Evolutionary conservation across 2,888 invertebrate genomes (phyloP).

Genomic region (Autographa gamma): DNA sequence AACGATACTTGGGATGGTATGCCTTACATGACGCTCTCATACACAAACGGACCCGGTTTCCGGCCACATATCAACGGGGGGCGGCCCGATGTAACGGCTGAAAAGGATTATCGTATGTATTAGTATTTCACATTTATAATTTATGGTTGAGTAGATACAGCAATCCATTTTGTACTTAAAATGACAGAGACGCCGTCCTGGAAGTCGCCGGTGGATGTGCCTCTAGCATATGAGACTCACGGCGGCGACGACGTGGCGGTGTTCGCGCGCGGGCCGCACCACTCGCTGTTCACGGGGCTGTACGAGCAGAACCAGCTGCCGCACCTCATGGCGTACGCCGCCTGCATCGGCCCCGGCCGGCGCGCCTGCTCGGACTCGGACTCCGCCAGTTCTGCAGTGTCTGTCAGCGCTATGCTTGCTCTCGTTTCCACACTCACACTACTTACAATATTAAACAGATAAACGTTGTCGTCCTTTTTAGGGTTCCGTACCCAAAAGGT

Average conservation of each 20-base stretch:
- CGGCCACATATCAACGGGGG: constrained; percentile 28
- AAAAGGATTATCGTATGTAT: constrained; percentile 34
- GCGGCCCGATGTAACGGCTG: constrained; percentile 42
- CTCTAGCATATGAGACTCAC: constrained; percentile 90
- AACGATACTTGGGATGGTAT: constrained; percentile 16
- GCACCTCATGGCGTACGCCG: constrained; percentile 92
- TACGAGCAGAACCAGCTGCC: constrained; percentile 94
- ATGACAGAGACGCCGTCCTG: constrained; percentile 59
- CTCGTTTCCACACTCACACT: constrained; percentile 14
- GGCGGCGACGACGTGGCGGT: constrained; percentile 94
- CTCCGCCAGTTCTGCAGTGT: constrained; percentile 67
- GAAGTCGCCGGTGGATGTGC: constrained; percentile 89
- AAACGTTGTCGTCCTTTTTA: too few species aligned
- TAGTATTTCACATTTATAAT: neutral
- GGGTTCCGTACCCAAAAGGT: too few species aligned
- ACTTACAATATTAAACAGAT: too few species aligned
- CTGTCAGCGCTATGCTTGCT: constrained; percentile 6
- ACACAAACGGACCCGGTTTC: constrained; percentile 87
- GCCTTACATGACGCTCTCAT: constrained; percentile 89
- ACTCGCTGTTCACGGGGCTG: constrained; percentile 92
- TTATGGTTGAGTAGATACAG: too few species aligned
- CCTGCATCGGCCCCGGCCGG: constrained; percentile 90
- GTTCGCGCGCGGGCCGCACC: constrained; percentile 92
- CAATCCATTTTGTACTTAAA: neutral
- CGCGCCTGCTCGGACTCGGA: constrained; percentile 87